These are phyloP conservation scores for Dicentrarchus labrax DNA, from an alignment of 2,113 vertebrate genomes.

Conservation along the genomic window DNA sequence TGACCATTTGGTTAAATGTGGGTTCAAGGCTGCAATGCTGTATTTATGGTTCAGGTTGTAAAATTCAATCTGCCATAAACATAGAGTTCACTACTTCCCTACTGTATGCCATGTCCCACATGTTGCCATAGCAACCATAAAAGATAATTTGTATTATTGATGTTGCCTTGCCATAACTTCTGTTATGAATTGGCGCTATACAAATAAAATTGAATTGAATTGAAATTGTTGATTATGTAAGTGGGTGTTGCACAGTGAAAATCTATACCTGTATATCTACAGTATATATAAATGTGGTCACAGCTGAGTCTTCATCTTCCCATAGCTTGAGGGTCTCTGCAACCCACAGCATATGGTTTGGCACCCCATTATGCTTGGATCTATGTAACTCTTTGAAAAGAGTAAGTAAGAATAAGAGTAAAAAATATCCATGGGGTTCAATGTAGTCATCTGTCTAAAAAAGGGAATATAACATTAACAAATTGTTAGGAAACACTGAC, in stretches of 20 bases:
- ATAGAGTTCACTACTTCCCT: neutral
- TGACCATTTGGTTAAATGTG: neutral
- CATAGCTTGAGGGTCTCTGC: too few relatives aligned
- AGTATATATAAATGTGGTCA: neutral
- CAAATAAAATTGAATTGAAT: too few relatives aligned
- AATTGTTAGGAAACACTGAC: constrained; percentile 75
- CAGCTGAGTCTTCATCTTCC: neutral
- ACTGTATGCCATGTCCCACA: neutral
- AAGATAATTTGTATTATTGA: neutral
- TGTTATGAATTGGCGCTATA: too few relatives aligned
- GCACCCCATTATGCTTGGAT: neutral
- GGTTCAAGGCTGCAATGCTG: neutral
- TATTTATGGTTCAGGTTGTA: neutral
- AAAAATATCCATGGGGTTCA: neutral
- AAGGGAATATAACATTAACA: neutral
- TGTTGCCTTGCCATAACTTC: too few relatives aligned
- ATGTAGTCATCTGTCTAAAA: neutral
- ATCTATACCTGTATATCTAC: too few relatives aligned
- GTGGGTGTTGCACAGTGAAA: neutral
- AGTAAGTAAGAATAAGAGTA: too few relatives aligned
- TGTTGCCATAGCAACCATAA: neutral
- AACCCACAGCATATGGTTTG: neutral
- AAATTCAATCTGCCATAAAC: neutral
- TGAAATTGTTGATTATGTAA: neutral
- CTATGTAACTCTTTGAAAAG: neutral